A percentile compares a stretch with the other conserved stretches of the same genome.
Conservation (phyloP, 1,140 invertebrate genomes). For the Drosophila melanogaster region Release_6_plus_ISO1_MT NT_033777.3:17236501-17237000, state of each 20-base stretch:
- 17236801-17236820: slow-evolving; percentile 50
- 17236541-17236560: slow-evolving; percentile 67
- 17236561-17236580: slow-evolving; percentile 2
- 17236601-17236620: slow-evolving; percentile 47
- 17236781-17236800: slow-evolving; percentile 62
- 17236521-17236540: slow-evolving; percentile 68
- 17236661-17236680: slow-evolving; percentile 60
- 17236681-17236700: slow-evolving; percentile 14
- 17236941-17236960: slow-evolving; percentile 49
- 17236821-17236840: slow-evolving; percentile 37
- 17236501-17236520: slow-evolving; percentile 49
- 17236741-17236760: slow-evolving; percentile 42
- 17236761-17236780: slow-evolving; percentile 58
- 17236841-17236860: slow-evolving; percentile 69
- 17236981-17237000: slow-evolving; percentile 53
- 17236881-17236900: slow-evolving; percentile 79
- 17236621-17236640: slow-evolving; percentile 79
- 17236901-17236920: slow-evolving; percentile 68
- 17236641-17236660: slow-evolving; percentile 79
- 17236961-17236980: slow-evolving; percentile 26
- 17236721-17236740: too few relatives aligned
- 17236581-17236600: background rate
- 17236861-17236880: slow-evolving; percentile 52
- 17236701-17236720: slow-evolving; percentile 42
- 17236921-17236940: slow-evolving; percentile 74